These are phyloP conservation scores for Drosophila watanabei DNA, from an alignment of 1,140 invertebrate genomes.

Conservation along the genomic window DNA sequence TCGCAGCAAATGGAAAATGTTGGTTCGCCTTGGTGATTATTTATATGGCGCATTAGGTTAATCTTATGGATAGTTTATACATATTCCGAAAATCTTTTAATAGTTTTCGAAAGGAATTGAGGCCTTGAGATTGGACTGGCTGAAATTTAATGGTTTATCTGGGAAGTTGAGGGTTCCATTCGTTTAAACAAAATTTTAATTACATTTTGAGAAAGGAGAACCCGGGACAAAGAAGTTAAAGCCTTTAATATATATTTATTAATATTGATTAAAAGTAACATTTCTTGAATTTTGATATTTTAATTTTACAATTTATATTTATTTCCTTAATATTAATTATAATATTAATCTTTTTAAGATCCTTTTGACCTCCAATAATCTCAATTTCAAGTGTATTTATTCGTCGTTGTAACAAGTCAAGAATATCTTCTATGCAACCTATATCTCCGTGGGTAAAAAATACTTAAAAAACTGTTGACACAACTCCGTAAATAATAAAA, in stretches of 20 bases:
- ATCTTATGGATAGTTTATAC: conserved; percentile 21
- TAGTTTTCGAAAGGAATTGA: conserved; percentile 42
- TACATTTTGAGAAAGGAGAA: background rate
- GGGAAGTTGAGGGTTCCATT: conserved; percentile 5
- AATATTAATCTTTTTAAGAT: background rate
- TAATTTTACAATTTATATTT: background rate
- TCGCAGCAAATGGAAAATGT: conserved; percentile 39
- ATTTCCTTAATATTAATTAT: background rate
- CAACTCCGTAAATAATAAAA: conserved; percentile 66
- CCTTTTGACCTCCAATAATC: no score
- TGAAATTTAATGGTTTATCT: conserved; percentile 1
- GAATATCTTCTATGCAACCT: background rate
- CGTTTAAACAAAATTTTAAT: conserved; percentile 5
- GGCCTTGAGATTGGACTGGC: background rate
- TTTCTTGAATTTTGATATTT: no score
- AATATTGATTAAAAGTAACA: no score
- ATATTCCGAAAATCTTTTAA: conserved; percentile 38
- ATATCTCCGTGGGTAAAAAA: conserved; percentile 35
- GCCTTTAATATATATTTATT: background rate
- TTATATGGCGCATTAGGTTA: conserved; percentile 70
- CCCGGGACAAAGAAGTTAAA: background rate
- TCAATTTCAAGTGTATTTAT: background rate
- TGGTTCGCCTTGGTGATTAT: conserved; percentile 54
- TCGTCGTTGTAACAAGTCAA: background rate
- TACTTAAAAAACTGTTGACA: conserved; percentile 48